Base-by-base conservation (phyloP, 2,113 vertebrate species). In the Danionella cerebrum region DNA sequence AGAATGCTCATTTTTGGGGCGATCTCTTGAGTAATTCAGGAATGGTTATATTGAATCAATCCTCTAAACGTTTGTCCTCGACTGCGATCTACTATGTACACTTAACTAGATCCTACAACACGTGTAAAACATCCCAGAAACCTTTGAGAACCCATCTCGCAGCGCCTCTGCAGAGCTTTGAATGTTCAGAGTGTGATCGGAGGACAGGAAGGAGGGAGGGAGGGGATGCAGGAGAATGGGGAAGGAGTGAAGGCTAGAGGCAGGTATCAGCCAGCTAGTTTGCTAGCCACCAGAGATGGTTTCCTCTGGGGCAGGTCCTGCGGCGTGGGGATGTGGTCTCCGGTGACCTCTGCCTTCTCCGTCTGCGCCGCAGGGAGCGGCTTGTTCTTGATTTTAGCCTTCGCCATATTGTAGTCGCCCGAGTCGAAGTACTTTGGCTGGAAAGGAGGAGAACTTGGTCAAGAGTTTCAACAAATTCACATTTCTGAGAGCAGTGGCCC, bases 391-490 rank as follows among this genome's bases (percentile, higher is more conserved):
- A 95, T 93, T 82, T 98, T 98, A 18, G 96, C 96, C 85, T 99
- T 97, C 47, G 95, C 95, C 96, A 99, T 98, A 86, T 99, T 99
- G 87, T 99, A 99, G 85, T 99, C 96, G 1, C 96, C 96, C 59
- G 96, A 99, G 89, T 99, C 96, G 80, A 99, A 99, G 81, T 99
- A 99, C 76, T 99, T 99, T 95, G 95, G 96, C 95, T 99, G 78
- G 14, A 10, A 47, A 75, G 25, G 77, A 31, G 79, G 3, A 62
- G 1, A 27, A n/a, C n/a, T 36, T 14, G 13, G 10, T 12, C 6
- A 3, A 35, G 27, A 14, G 19, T 4, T 2, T 39, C 9, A 33
- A 6, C 5, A 33, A 9, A 33, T 3, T 33, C 29, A 9, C 29
- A 33, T 33, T 33, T 6, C 9, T 5, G 29, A 31, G 7, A 4